These are phyloP conservation scores for Dinocampus coccinellae DNA, from an alignment of 2,888 invertebrate genomes.

Conservation along the genomic window DNA sequence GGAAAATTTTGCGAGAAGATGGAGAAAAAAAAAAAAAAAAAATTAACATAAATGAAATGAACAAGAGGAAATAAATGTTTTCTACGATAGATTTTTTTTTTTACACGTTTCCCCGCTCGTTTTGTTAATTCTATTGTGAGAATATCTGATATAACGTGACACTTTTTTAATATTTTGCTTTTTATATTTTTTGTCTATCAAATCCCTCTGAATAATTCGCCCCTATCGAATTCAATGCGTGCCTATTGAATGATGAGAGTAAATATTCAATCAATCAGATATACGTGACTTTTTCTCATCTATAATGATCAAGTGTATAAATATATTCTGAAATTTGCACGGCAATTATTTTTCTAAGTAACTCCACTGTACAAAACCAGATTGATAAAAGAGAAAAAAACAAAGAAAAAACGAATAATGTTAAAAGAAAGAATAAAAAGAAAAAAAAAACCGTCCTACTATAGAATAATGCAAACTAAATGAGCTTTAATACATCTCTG, in stretches of 20 bases:
- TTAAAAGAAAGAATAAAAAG: neutral
- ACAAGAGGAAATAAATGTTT: too few relatives aligned
- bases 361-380: neutral
- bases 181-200: neutral
- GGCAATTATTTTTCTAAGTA: neutral
- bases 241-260: slow-evolving; percentile 36
- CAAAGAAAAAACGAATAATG: too few relatives aligned
- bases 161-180: neutral
- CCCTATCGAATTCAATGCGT: slow-evolving; percentile 13
- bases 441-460: neutral
- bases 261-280: neutral
- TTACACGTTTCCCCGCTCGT: too few relatives aligned
- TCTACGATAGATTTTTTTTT: too few relatives aligned
- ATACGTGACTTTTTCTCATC: too few relatives aligned
- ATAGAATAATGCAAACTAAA: neutral
- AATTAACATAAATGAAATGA: too few relatives aligned
- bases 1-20: too few relatives aligned
- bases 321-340: neutral
- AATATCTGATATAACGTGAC: too few relatives aligned
- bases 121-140: too few relatives aligned
- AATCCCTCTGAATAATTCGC: neutral
- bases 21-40: too few relatives aligned
- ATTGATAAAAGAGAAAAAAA: neutral
- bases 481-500: neutral
- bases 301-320: neutral